Evolutionary conservation across 1,140 invertebrate genomes (phyloP), one percentile per base, ranked within the genome.

Genomic region (Hormaphis cornu): DNA sequence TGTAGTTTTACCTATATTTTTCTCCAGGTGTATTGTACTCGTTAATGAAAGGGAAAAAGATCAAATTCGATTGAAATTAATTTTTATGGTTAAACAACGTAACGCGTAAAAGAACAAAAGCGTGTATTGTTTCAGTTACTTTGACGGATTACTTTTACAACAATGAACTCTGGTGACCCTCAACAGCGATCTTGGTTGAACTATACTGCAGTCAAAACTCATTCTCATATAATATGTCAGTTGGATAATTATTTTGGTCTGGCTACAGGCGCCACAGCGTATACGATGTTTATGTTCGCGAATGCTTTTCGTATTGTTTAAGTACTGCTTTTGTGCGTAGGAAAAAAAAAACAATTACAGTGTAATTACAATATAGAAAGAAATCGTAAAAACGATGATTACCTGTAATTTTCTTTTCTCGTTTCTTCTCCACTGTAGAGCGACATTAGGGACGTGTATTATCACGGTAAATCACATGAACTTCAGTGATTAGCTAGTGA

Each of bases 321-420:
- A 18, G 24, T 30, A 44, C 8, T 40, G 16, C 1, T 16, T 52
- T 28, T 53, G 12, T 4, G 6, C 42, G 16, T 20, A 28, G n/a
- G 14, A 1, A 58, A 40, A 56, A 58, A 53, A 40, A 59, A 42
- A 26, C 16, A 44, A 42, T 28, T 42, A 42, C 16, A 28, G 44
- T 44, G 44, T 24, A 44, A 20, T 61, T 28, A 61, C 44, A 44
- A 61, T 44, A 44, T 44, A 40, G 40, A 30, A 18, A 44, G 58
- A 44, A 61, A 61, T 44, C 10, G 40, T 61, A 61, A 61, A 44
- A 61, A 61, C 58, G 40, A 44, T 28, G 16, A 61, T 61, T 61
- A 61, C 26, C 40, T 18, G 58, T 61, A 61, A 61, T 59, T n/a
- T 24, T 24, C 9, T 61, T 44, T 35, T 44, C 22, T 44, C n/a